Base-by-base conservation (phyloP, 1,140 invertebrate species). In the Epicauta chinensis region DNA sequence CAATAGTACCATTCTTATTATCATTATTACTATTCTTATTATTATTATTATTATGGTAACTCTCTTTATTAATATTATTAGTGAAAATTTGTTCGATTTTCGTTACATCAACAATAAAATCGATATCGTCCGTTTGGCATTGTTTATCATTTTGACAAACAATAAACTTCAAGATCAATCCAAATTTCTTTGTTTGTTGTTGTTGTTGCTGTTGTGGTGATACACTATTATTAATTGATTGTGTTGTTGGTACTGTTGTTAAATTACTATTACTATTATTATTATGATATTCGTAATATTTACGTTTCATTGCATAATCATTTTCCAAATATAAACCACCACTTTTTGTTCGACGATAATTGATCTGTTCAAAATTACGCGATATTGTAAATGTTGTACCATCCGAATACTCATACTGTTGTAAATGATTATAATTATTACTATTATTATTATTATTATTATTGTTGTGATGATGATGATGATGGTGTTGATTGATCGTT, bases 321-420 rank as follows among this genome's bases (percentile, higher is more conserved):
- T 58, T 65, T 55, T 70, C 70, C 40, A 76, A 60, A 62, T 71
- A 76, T 29, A 75, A 56, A 45, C 64, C 68, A 41, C 76, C 76
- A 44, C 73, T 75, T 32, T 69, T 68, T 55, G 70, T 76, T 45
- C 77, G 71, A 17, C 58, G 66, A 59, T 73, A 77, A 44, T 74
- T 43, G 17, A 79, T 71, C 34, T 76, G 65, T 62, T 86, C 82
- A 60, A 82, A 69, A 53, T 76, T 77, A 67, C 78, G 79, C 58
- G 79, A 75, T 39, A 86, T 81, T 32, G 78, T 73, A 69, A 86
- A 86, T 0, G 81, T 81, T 17, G 81, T 81, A 31, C 83, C 83
- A 66, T 86, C 82, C 32, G 77, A 77, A 67, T 79, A 80, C 39
- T 69, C 61, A 7, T 23, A 23, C 6, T 68, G 48, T 17, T 59